phyloP scores from a whole-genome alignment of 1,140 invertebrate species.

The Heterodera schachtii region DNA sequence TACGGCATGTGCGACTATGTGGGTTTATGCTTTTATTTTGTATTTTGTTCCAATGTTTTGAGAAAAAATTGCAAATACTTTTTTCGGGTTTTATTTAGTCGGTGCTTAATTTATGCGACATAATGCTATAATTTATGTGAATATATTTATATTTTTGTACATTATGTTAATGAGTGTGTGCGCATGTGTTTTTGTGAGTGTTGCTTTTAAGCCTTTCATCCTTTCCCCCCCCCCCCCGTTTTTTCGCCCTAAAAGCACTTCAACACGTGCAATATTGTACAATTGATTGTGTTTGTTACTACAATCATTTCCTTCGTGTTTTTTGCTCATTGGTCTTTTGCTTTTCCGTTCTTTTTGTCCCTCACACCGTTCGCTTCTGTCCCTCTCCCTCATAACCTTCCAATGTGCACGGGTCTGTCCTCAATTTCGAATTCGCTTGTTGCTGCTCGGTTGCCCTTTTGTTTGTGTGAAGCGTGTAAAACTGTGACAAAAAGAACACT shows the following conservation, averaged over 20 bases:
- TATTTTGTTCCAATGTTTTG: too few relatives aligned
- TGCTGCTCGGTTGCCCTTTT: slow-evolving; percentile 59
- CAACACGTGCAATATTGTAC: too few relatives aligned
- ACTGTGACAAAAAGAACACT: slow-evolving; percentile 13
- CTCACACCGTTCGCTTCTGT: neutral
- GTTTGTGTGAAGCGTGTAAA: slow-evolving; percentile 51
- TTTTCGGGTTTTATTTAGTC: too few relatives aligned
- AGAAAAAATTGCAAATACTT: too few relatives aligned
- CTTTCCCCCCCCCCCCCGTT: too few relatives aligned
- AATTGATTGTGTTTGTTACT: too few relatives aligned
- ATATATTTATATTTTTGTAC: too few relatives aligned
- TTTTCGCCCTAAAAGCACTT: too few relatives aligned
- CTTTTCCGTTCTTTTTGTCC: neutral
- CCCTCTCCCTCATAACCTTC: slow-evolving; percentile 13
- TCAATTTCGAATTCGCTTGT: slow-evolving; percentile 59
- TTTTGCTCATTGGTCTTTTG: neutral
- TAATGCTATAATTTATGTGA: too few relatives aligned
- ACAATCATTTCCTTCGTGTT: too few relatives aligned
- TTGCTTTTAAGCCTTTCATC: neutral
- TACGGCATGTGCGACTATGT: slow-evolving; percentile 95
- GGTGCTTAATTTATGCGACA: too few relatives aligned
- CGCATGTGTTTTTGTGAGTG: slow-evolving; percentile 8
- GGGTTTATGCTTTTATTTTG: slow-evolving; percentile 5
- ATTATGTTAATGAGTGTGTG: neutral
- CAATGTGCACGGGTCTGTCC: slow-evolving; percentile 57